Conservation (phyloP, 2,113 vertebrate species). For the Tylochromis polylepis region DNA sequence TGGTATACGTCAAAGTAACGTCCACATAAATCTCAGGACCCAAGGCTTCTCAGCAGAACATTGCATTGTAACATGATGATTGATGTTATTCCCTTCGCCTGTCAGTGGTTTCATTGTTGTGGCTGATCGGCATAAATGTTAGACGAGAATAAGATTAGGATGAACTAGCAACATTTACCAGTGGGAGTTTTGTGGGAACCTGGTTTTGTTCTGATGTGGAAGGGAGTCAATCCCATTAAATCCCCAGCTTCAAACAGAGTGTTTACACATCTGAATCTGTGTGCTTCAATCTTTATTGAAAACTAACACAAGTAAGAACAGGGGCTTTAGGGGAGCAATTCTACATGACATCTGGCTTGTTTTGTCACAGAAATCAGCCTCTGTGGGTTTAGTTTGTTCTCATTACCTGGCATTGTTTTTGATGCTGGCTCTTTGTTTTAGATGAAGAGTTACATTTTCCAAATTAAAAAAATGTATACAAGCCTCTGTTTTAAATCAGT, state of each 20-base stretch:
- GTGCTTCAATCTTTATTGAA: neutral
- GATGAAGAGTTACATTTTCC: neutral
- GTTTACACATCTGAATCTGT: neutral
- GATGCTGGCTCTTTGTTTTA: neutral
- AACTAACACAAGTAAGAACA: neutral
- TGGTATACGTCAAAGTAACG: neutral
- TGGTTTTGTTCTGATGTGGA: neutral
- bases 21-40: neutral
- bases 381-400: neutral
- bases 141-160: neutral
- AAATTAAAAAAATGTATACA: neutral
- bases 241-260: neutral
- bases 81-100: neutral
- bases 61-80: neutral
- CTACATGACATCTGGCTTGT: constrained; percentile 1
- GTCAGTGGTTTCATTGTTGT: neutral
- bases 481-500: neutral
- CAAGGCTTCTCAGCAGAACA: neutral
- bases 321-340: neutral
- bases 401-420: neutral
- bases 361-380: neutral
- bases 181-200: neutral
- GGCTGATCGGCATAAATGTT: neutral
- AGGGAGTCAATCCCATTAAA: neutral
- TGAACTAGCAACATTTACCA: neutral